These are phyloP conservation scores for Limenitis camilla DNA, from an alignment of 2,888 invertebrate genomes.

Conservation along the genomic window DNA sequence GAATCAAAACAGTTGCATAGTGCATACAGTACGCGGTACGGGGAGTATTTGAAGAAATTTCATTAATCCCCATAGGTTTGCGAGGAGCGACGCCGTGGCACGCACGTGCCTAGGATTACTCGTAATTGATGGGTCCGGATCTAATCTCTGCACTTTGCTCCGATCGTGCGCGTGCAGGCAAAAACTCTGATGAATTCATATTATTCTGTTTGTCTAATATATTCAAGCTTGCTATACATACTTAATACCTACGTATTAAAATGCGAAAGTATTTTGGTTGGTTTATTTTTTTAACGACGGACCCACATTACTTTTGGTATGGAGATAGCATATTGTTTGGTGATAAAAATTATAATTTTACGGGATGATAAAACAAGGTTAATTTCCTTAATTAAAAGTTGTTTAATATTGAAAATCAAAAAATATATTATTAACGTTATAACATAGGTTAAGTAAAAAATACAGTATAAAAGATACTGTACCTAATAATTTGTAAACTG, in stretches of 20 bases:
- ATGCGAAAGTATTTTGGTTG: not conserved
- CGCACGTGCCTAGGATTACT: constrained; percentile 68
- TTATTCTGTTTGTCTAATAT: constrained; percentile 8
- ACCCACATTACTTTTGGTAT: too few species aligned
- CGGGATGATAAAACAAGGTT: too few species aligned
- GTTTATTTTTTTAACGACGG: too few species aligned
- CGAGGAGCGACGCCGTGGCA: constrained; percentile 47
- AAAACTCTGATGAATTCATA: constrained; percentile 13
- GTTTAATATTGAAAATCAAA: too few species aligned
- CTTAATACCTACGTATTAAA: not conserved
- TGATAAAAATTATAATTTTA: too few species aligned
- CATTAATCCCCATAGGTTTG: constrained; percentile 65
- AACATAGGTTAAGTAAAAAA: too few species aligned
- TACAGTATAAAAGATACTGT: too few species aligned
- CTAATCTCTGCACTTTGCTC: constrained; percentile 69
- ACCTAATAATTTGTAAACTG: too few species aligned
- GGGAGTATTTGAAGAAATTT: constrained; percentile 45
- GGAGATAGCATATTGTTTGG: too few species aligned
- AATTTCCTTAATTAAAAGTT: too few species aligned
- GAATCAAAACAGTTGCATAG: constrained; percentile 10
- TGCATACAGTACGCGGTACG: not conserved
- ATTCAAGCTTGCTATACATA: not conserved
- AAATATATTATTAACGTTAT: too few species aligned
- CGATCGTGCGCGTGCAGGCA: constrained; percentile 18
- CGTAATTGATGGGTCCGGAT: constrained; percentile 66